phyloP scores from a whole-genome alignment of 2,113 vertebrate species.

The Protomyctophum bolini region DNA sequence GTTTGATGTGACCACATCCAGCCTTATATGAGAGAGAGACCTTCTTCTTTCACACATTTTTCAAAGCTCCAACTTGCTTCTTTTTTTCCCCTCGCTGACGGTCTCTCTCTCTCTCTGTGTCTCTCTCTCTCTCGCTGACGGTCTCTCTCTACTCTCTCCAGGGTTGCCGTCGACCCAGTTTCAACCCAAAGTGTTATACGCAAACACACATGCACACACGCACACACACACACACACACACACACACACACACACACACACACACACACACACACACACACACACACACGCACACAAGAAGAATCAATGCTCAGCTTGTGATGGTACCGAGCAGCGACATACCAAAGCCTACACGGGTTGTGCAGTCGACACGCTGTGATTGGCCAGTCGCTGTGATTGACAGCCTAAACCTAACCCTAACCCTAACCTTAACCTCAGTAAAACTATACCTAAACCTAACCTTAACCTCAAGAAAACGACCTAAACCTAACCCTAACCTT shows the following conservation, averaged over 20 bases:
- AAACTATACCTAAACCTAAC: too few relatives aligned
- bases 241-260: neutral
- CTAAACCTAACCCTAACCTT: too few relatives aligned
- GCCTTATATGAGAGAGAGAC: neutral
- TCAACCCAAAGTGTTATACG: neutral
- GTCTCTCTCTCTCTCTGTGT: conserved; percentile 3
- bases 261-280: conserved; percentile 1
- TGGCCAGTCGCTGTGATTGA: too few relatives aligned
- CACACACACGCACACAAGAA: conserved; percentile 1
- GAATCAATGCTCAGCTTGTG: too few relatives aligned
- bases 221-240: neutral
- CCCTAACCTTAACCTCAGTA: too few relatives aligned
- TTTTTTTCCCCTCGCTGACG: neutral
- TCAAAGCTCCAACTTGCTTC: neutral
- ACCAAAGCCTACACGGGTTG: too few relatives aligned
- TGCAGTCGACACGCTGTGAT: too few relatives aligned
- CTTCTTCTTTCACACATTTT: neutral
- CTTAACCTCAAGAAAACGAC: too few relatives aligned
- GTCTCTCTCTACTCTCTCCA: neutral
- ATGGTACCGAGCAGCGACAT: too few relatives aligned
- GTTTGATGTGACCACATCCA: neutral
- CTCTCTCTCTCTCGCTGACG: neutral
- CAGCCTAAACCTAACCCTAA: too few relatives aligned
- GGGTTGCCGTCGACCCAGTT: neutral
- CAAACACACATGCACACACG: neutral